Evolutionary conservation across 2,888 invertebrate genomes (phyloP), one percentile per base, ranked within the genome.

Genomic region (Melieria picta): DNA sequence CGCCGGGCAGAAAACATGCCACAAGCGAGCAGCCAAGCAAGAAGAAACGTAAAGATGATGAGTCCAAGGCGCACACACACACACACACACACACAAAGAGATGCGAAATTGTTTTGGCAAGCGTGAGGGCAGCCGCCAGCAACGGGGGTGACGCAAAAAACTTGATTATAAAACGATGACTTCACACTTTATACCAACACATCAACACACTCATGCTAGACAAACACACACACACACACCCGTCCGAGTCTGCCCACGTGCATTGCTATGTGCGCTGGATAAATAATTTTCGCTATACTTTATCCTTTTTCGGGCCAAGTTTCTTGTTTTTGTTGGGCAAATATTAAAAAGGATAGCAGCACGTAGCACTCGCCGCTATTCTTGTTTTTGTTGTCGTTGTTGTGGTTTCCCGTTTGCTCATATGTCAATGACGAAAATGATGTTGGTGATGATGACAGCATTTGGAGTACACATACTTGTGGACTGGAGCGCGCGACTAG

Each of bases 81-180:
- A 52, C 13, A 13, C 52, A 9, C 52, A 52, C 11, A 6, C 4
- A 50, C 64, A 30, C n/a, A 16, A 68, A 52, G 9, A 58, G 43
- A 68, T 10, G 61, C 58, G 68, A 62, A 46, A 7, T 62, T 16
- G 42, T 13, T 46, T 42, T 66, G 48, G 9, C 48, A 9, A 16
- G 43, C 43, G 9, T 66, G 66, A 58, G 66, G 13, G 42, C 5
- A n/a, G 30, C 30, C 30, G 30, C 30, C 30, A 30, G 30, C 30
- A 30, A 30, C 30, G 30, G 30, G 30, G 30, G 30, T 30, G 30
- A 30, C 30, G 30, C 30, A 80, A 77, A 80, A 83, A 83, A 83
- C 79, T 82, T 84, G 80, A 84, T 83, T 84, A 83, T 82, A 84
- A 83, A 82, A 79, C 81, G 84, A 83, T 83, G 83, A 83, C 82